Conservation (phyloP, 1,140 invertebrate genomes). For the Drosophila cardini region DNA sequence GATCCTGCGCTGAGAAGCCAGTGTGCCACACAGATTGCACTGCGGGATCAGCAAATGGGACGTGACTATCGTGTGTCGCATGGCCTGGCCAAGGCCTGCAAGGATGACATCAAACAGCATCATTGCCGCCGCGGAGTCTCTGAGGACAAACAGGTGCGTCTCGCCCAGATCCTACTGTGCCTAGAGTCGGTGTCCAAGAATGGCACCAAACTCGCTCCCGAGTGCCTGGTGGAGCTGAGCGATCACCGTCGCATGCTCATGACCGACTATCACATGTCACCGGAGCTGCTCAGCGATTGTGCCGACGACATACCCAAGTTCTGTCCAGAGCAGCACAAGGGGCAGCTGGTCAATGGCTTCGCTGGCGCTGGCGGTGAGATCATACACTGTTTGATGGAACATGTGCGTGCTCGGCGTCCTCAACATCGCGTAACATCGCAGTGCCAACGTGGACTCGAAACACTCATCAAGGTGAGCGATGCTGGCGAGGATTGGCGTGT, state of each 20-base stretch:
- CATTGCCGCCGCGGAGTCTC: conserved; percentile 90
- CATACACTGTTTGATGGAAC: conserved; percentile 98
- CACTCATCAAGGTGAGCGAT: conserved; percentile 92
- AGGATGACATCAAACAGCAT: conserved; percentile 94
- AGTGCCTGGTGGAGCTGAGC: conserved; percentile 94
- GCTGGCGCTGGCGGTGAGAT: conserved; percentile 88
- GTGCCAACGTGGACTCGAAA: conserved; percentile 91
- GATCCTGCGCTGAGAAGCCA: conserved; percentile 88
- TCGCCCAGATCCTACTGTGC: conserved; percentile 96
- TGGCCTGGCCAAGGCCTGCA: conserved; percentile 94
- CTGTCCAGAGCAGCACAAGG: conserved; percentile 89
- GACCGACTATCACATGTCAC: conserved; percentile 92
- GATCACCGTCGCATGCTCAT: conserved; percentile 95
- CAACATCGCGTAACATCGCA: conserved; percentile 87
- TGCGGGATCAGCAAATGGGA: conserved; percentile 94
- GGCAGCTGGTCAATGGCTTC: conserved; percentile 86
- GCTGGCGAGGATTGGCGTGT: conserved; percentile 96
- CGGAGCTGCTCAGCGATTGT: conserved; percentile 94
- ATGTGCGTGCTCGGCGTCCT: conserved; percentile 89
- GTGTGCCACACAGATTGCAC: conserved; percentile 93
- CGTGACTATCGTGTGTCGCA: conserved; percentile 96
- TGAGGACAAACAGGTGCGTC: conserved; percentile 92
- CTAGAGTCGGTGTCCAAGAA: conserved; percentile 94
- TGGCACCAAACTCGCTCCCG: conserved; percentile 89
- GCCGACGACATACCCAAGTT: conserved; percentile 92